These are phyloP conservation scores for Eudemis profundana DNA, from an alignment of 2,888 invertebrate species.

Conservation along the genomic window DNA sequence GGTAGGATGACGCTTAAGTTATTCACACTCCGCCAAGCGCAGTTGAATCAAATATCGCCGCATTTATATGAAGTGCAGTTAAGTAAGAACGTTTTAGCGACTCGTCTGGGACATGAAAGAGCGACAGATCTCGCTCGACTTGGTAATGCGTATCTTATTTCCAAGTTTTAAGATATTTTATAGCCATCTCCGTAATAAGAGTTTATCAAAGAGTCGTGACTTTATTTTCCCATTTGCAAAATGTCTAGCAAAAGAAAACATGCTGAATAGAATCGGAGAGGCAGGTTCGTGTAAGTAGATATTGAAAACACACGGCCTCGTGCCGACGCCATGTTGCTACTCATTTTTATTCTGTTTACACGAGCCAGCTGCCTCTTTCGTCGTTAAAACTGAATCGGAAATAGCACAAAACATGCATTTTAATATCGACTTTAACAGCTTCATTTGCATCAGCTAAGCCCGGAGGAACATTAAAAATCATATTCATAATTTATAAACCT, in stretches of 20 bases:
- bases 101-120: slow-evolving; percentile 10
- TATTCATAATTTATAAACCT: slow-evolving; percentile 74
- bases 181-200: slow-evolving; percentile 14
- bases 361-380: slow-evolving; percentile 71
- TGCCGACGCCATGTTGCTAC: slow-evolving; percentile 62
- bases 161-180: background rate
- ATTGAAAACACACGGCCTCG: slow-evolving; percentile 60
- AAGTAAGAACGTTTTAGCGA: slow-evolving; percentile 15
- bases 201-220: slow-evolving; percentile 20
- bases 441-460: slow-evolving; percentile 51
- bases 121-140: background rate
- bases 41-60: slow-evolving; percentile 19
- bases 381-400: slow-evolving; percentile 78
- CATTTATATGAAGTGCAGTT: slow-evolving; percentile 19
- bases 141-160: slow-evolving; percentile 2
- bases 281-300: slow-evolving; percentile 50
- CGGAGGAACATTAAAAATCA: slow-evolving; percentile 50
- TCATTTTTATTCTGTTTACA: slow-evolving; percentile 79
- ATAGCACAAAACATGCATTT: slow-evolving; percentile 72
- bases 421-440: slow-evolving; percentile 59
- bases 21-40: slow-evolving; percentile 21
- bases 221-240: slow-evolving; percentile 36
- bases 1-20: slow-evolving; percentile 19
- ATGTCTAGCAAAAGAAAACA: slow-evolving; percentile 34
- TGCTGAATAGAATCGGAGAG: slow-evolving; percentile 41